A percentile compares a stretch with the other conserved stretches of the same genome.
phyloP scores from a whole-genome alignment of 53 echinoderm and acorn worm species.

The Pentamera pediparva region DNA sequence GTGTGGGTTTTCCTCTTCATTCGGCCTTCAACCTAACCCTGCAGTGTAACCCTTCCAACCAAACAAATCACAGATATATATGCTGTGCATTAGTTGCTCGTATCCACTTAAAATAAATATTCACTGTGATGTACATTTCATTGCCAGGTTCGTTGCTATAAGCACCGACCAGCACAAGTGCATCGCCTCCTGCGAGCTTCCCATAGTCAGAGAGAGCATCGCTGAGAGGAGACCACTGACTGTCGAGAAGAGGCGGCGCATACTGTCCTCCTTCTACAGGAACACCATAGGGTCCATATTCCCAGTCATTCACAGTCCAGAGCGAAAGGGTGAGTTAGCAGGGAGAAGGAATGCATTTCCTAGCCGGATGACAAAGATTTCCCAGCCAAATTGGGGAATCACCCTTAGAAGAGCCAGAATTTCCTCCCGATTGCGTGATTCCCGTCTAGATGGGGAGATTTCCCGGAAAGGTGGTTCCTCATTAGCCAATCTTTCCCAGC shows the following conservation, averaged over 20 bases:
- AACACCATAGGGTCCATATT: slow-evolving; percentile 77
- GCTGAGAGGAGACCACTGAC: slow-evolving; percentile 71
- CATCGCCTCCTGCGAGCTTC: slow-evolving; percentile 59
- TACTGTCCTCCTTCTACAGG: slow-evolving; percentile 76
- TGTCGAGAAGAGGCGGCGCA: slow-evolving; percentile 48
- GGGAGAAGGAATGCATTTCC: too few relatives aligned
- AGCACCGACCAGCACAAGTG: slow-evolving; percentile 92
- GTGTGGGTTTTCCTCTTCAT: too few relatives aligned
- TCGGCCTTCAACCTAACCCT: too few relatives aligned
- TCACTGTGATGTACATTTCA: too few relatives aligned
- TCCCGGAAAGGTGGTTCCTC: too few relatives aligned
- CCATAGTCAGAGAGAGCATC: slow-evolving; percentile 55
- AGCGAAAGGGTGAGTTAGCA: slow-evolving; percentile 57
- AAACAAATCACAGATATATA: not conserved
- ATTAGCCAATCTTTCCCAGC: too few relatives aligned
- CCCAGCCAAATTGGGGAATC: too few relatives aligned
- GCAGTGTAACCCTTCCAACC: too few relatives aligned
- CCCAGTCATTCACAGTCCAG: slow-evolving; percentile 75
- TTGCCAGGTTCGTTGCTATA: slow-evolving; percentile 66
- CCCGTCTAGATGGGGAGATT: too few relatives aligned
- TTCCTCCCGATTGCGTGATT: too few relatives aligned
- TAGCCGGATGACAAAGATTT: too few relatives aligned
- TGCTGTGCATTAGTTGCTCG: not conserved
- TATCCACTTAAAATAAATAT: not conserved
- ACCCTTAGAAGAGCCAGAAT: too few relatives aligned